A percentile compares a stretch with the other conserved stretches of the same genome.
Conservation (phyloP, 2,113 vertebrate species). For the Phalacrocorax carbo region DNA sequence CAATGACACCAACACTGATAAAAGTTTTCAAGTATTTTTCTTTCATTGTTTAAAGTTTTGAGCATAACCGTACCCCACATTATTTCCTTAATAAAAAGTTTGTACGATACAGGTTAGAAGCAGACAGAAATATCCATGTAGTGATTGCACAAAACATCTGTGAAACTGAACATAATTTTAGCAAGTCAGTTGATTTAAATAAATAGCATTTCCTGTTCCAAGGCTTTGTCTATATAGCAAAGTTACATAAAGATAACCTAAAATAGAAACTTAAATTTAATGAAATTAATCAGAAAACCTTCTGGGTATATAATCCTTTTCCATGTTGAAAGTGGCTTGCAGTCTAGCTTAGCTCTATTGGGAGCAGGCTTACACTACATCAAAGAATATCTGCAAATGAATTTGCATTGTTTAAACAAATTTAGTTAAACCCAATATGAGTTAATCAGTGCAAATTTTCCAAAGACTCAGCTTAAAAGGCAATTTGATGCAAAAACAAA, state of each 20-base stretch:
- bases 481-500: not conserved
- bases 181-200: not conserved
- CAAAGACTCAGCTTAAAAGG: constrained; percentile 7
- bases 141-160: not conserved
- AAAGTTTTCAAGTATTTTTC: not conserved
- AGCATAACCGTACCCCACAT: not conserved
- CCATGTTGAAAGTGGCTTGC: not conserved
- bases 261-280: constrained; percentile 2
- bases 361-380: constrained; percentile 22
- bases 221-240: not conserved
- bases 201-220: not conserved
- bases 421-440: constrained; percentile 55
- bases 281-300: constrained; percentile 14
- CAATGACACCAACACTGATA: not conserved
- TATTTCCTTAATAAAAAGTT: not conserved
- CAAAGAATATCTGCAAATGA: constrained; percentile 31
- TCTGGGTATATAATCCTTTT: constrained; percentile 30
- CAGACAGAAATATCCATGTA: not conserved
- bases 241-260: constrained; percentile 8
- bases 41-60: not conserved
- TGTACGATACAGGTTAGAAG: not conserved
- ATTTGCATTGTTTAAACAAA: constrained; percentile 52
- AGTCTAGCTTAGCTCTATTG: not conserved
- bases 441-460: constrained; percentile 37
- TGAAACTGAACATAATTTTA: not conserved